Conservation (phyloP, 2,888 invertebrate species). For the Cosmorhoe ocellata region DNA sequence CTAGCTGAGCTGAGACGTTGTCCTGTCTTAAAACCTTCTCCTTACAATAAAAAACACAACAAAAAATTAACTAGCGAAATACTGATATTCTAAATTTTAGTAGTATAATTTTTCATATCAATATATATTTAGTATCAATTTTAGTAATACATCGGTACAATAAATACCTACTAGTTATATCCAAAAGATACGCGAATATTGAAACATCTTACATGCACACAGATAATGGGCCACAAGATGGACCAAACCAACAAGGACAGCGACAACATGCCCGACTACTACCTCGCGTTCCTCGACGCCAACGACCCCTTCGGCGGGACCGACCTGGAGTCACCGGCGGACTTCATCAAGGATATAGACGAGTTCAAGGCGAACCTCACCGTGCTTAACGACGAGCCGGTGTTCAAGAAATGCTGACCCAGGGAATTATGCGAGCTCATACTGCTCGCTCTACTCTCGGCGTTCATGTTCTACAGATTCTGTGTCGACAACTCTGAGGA, state of each 20-base stretch:
- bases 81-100: no score
- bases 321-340: constrained; percentile 39
- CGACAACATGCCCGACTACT: constrained; percentile 41
- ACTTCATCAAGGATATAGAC: constrained; percentile 58
- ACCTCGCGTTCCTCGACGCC: constrained; percentile 53
- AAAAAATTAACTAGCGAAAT: no score
- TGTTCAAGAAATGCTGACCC: constrained; percentile 57
- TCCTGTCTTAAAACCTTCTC: no score
- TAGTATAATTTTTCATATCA: no score
- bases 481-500: constrained; percentile 7
- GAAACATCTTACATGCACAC: background rate
- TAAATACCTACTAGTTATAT: no score
- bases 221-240: constrained; percentile 67
- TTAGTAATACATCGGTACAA: no score
- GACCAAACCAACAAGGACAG: constrained; percentile 12
- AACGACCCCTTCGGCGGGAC: constrained; percentile 32
- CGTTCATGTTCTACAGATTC: constrained; percentile 7
- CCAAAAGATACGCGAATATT: no score
- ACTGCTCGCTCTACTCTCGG: background rate
- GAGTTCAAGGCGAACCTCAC: constrained; percentile 53
- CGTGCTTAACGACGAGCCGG: constrained; percentile 37
- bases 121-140: no score
- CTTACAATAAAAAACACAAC: no score
- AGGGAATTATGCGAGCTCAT: background rate
- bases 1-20: no score